Evolutionary conservation across 2,113 vertebrate species (phyloP), one percentile per base, ranked within the genome.

Genomic region (Ascaphus truei): DNA sequence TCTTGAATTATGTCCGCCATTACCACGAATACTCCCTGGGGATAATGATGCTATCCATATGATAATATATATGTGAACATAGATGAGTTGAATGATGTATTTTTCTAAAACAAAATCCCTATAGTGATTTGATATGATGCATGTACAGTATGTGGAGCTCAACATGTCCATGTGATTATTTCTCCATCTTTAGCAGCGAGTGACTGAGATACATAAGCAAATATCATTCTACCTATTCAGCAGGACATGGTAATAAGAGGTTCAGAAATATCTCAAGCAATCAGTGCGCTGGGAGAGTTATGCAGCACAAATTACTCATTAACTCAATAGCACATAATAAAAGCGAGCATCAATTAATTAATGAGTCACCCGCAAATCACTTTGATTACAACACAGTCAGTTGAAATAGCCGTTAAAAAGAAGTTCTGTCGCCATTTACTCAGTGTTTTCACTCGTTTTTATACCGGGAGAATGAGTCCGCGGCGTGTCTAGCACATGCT

Each of bases 261-360:
- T 73, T 74, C 73, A 72, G 83, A 85, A 89, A 88, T 86, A 85
- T 85, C 76, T 88, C 78, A 82, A 71, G 76, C 82, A 83, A 89
- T 90, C 87, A 82, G 81, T 78, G 81, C 82, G 77, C 86, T 90
- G 84, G 75, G 88, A 88, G 84, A 89, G 85, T 89, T 90, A 84
- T 89, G 83, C 84, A 80, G 80, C 86, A 85, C 86, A 87, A 89
- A 89, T 88, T 86, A 85, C 87, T 90, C 90, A 89, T 91, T 88
- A 91, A 87, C 85, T 90, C 86, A 86, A 89, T 81, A 83, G 86
- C 81, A 81, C 83, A 83, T 85, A 88, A 89, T 89, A 89, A 88
- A 89, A 88, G 85, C 83, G 84, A 88, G 86, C 83, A 88, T 87
- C 84, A 88, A 89, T 91, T 89, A 92, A 89, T 91, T 89, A 91